Base-by-base conservation (phyloP, 2,888 invertebrate genomes). In the Leptothorax acervorum region DNA sequence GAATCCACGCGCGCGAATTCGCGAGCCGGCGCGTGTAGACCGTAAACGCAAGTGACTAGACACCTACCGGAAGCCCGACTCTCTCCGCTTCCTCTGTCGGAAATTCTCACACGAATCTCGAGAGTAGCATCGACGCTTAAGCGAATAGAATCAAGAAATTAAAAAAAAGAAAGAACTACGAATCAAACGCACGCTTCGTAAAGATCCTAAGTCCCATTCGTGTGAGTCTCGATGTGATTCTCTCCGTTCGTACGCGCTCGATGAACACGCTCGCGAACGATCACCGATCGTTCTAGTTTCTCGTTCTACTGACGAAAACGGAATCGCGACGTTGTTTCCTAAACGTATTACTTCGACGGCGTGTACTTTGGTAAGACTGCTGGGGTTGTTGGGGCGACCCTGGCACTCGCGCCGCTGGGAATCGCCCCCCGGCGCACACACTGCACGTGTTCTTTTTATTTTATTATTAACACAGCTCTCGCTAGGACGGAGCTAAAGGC, bases 361-460 rank as follows among this genome's bases (percentile, higher is more conserved):
- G 82, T 71, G 79, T 86, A 84, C 89, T 89, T 89, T 89, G 89
- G 89, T 89, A 89, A 89, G 89, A 86, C 89, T 89, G 89, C 86
- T 86, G 79, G 85, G 84, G 86, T 85, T 79, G n/a, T 28, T 60
- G 63, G 51, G 63, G 66, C 79, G 63, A 71, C 15, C 48, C 57
- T 57, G 28, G 42, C 57, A 60, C 79, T 39, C 23, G 55, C 35
- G 55, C 48, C 55, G 12, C 55, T 28, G 55, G 5, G 31, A 5
- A 15, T 68, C 66, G 60, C 35, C 39, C 35, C 48, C 79, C 71
- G 48, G 71, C 79, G 28, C 48, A 48, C 48, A 31, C 42, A 68
- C 23, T 23, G 23, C 45, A 70, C 79, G 48, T 39, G 70, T 70
- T 48, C 31, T n/a, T 78, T 65, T 65, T n/a, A 53, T 68, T 65